Base-by-base conservation (phyloP, 2,888 invertebrate genomes). In the Microctonus aethiopoides region DNA sequence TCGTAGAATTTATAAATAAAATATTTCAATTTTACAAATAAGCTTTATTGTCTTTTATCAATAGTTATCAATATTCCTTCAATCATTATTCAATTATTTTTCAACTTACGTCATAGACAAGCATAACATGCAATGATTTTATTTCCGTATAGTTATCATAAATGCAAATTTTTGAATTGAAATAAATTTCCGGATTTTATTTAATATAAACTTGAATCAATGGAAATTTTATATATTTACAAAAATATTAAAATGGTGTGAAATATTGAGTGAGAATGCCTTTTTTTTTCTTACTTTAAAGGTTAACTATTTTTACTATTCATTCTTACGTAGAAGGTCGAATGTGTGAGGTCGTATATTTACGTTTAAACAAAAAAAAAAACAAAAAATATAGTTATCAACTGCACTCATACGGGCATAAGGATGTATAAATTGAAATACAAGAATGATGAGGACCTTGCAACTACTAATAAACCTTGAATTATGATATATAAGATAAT, bases 1-100 rank as follows among this genome's bases (percentile, higher is more conserved):
- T 57, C 34, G 16, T 57, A 29, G 29, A n/a, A 56, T 24, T 29
- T 24, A 56, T 56, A 56, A 56, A 26, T 56, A 56, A 29, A 29
- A 7, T 29, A 5, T 29, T 29, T 29, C 29, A 29, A 29, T 29
- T 3, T 7, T 29, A 29, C 7, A n/a, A n/a, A n/a, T n/a, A n/a
- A n/a, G n/a, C n/a, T n/a, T n/a, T n/a, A n/a, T n/a, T n/a, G n/a
- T n/a, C n/a, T n/a, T n/a, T n/a, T n/a, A n/a, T n/a, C n/a, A n/a
- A n/a, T n/a, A n/a, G n/a, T n/a, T n/a, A n/a, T n/a, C n/a, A n/a
- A n/a, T n/a, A n/a, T n/a, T n/a, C n/a, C n/a, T n/a, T 22, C 11
- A 39, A 39, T 39, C 4, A 3, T n/a, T 0, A 39, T 46, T 20
- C 7, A 7, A 46, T 46, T 46, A 46, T 16, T 16, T 16, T 16